Evolutionary conservation across 2,113 vertebrate genomes (phyloP), one percentile per base, ranked within the genome.

Genomic region (Platysteira castanea): DNA sequence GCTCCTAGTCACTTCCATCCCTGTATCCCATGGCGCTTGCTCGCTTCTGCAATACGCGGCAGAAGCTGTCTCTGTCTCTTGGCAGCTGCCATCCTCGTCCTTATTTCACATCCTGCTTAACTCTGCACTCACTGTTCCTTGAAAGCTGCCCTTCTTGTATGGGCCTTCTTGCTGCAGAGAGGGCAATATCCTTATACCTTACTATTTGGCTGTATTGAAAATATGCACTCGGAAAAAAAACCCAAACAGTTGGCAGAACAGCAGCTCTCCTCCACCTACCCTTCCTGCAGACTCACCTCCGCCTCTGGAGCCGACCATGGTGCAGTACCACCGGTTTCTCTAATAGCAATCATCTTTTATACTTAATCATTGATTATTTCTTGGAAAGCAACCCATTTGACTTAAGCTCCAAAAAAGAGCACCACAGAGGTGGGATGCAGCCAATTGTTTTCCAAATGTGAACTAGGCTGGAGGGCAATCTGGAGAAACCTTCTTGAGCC

Each of bases 231-330:
- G 21, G 50, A 41, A 57, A 60, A 53, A 56, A 46, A 0, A 3
- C 26, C 27, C 1, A 1, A 64, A 6, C 11, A 15, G 10, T 1
- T 35, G 30, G 4, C 68, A 77, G 17, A 46, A 28, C 0, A 33
- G 44, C 1, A 61, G 13, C 52, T 84, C 30, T 39, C 50, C 33
- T 65, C 52, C 49, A 42, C 15, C 17, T 18, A 46, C 12, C 13
- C 17, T 13, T n/a, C 7, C 42, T 28, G 21, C 22, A 84, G 24
- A 8, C 49, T 61, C 19, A 30, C 10, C 39, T 19, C 60, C 52
- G 33, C 39, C 30, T 19, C 65, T 35, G 47, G 5, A 69, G n/a
- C 28, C 61, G 22, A 33, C 3, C 6, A 9, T 1, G 2, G 22
- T 44, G 24, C 17, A 52, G 24, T 4, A 23, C 4, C 41, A 41